Conservation (phyloP, 2,797 vertebrate species). For the Thripadectes ignobilis region DNA sequence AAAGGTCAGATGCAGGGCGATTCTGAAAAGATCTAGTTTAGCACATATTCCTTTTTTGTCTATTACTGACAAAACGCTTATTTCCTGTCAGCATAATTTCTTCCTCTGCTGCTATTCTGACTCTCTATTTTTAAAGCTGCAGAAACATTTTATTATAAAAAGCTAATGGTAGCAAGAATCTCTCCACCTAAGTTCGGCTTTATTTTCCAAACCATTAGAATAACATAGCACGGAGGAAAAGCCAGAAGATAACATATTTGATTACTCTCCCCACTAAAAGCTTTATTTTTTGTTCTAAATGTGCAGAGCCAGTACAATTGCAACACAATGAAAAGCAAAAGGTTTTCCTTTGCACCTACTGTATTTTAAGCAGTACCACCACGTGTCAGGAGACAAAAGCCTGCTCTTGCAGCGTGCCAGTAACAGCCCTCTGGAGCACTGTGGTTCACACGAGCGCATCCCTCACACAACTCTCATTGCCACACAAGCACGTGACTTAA, state of each 20-base stretch:
- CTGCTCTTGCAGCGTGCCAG: neutral
- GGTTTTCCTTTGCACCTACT: neutral
- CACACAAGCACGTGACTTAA: accelerated
- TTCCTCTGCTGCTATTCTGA: neutral
- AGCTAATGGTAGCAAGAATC: neutral
- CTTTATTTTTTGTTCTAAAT: conserved; percentile 36
- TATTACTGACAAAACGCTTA: neutral
- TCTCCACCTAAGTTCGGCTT: neutral
- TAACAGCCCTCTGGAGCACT: neutral
- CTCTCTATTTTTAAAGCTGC: neutral
- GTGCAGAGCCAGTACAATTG: conserved; percentile 21
- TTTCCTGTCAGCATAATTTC: neutral
- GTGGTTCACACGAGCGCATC: accelerated
- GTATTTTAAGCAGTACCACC: conserved; percentile 1
- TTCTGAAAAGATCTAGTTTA: neutral
- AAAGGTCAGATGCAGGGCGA: neutral
- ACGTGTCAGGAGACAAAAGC: conserved; percentile 14
- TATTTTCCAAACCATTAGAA: neutral
- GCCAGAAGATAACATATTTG: neutral
- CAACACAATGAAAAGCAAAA: conserved; percentile 18
- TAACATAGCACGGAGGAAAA: neutral
- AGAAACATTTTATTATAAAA: neutral
- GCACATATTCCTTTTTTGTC: neutral
- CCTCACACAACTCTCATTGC: neutral
- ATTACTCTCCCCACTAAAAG: neutral